phyloP scores from a whole-genome alignment of 1,140 invertebrate species.

The Bicyclus anynana region DNA sequence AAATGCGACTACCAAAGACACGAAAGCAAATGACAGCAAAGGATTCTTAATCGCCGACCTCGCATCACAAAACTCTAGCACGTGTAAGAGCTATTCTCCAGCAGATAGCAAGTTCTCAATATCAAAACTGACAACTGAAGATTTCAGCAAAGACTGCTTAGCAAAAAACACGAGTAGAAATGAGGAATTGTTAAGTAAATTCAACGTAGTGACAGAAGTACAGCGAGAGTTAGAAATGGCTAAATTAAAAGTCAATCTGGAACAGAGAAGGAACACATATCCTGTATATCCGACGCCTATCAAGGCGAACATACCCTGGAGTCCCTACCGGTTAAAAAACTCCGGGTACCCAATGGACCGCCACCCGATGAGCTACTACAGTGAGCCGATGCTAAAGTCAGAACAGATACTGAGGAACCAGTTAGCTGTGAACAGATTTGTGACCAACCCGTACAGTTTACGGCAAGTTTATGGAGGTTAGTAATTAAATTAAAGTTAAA shows the following conservation, averaged over 20 bases:
- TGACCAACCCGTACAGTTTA: slow-evolving; percentile 42
- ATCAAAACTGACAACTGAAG: not conserved
- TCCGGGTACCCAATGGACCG: slow-evolving; percentile 31
- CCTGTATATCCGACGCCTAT: slow-evolving; percentile 56
- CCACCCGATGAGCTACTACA: slow-evolving; percentile 47
- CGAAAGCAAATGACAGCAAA: not conserved
- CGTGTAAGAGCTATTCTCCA: not conserved
- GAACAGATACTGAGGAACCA: slow-evolving; percentile 56
- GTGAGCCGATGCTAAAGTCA: slow-evolving; percentile 52
- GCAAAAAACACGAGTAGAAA: not conserved
- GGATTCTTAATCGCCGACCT: not conserved
- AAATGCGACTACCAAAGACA: not conserved
- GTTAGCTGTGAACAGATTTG: slow-evolving; percentile 49
- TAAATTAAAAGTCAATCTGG: slow-evolving; percentile 41
- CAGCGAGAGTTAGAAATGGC: slow-evolving; percentile 42
- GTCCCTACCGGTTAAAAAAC: slow-evolving; percentile 43
- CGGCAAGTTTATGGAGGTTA: slow-evolving; percentile 50
- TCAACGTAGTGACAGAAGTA: slow-evolving; percentile 39
- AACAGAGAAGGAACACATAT: slow-evolving; percentile 55
- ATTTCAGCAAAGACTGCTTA: not conserved
- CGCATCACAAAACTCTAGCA: not conserved
- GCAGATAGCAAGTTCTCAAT: not conserved
- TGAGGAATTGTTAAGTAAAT: slow-evolving; percentile 24
- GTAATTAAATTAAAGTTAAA: not conserved
- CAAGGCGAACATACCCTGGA: slow-evolving; percentile 47